Conservation (phyloP, 2,888 invertebrate genomes). For the Herminia tarsipennalis region DNA sequence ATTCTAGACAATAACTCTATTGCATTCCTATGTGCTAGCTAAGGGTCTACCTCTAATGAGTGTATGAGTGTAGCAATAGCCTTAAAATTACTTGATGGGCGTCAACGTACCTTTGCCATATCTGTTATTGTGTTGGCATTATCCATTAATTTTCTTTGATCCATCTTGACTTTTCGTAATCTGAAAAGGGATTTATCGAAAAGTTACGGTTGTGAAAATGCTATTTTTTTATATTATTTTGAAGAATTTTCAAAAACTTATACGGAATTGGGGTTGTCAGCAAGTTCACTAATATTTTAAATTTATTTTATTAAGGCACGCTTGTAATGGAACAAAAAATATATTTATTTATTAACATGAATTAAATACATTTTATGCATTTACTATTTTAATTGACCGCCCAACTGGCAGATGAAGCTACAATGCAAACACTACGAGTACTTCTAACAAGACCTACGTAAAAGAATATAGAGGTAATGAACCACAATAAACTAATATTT, state of each 20-base stretch:
- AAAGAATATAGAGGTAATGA: too few relatives aligned
- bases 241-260: too few relatives aligned
- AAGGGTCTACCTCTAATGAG: constrained; percentile 64
- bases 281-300: too few relatives aligned
- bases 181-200: constrained; percentile 81
- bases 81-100: constrained; percentile 30
- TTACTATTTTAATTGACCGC: background rate
- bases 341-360: too few relatives aligned
- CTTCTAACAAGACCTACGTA: too few relatives aligned
- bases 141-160: constrained; percentile 99
- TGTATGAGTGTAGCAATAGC: constrained; percentile 79
- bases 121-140: constrained; percentile 99
- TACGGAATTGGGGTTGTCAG: too few relatives aligned
- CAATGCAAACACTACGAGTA: too few relatives aligned
- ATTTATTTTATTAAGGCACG: too few relatives aligned
- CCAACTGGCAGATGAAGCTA: background rate
- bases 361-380: background rate
- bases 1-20: constrained; percentile 13
- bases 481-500: background rate
- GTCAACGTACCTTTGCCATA: constrained; percentile 97
- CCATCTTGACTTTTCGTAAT: constrained; percentile 99
- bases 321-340: too few relatives aligned
- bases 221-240: background rate
- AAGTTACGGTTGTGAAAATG: background rate
- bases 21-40: constrained; percentile 56